Evolutionary conservation across 2,113 vertebrate genomes (phyloP).

Genomic region (Phodopus roborovskii): DNA sequence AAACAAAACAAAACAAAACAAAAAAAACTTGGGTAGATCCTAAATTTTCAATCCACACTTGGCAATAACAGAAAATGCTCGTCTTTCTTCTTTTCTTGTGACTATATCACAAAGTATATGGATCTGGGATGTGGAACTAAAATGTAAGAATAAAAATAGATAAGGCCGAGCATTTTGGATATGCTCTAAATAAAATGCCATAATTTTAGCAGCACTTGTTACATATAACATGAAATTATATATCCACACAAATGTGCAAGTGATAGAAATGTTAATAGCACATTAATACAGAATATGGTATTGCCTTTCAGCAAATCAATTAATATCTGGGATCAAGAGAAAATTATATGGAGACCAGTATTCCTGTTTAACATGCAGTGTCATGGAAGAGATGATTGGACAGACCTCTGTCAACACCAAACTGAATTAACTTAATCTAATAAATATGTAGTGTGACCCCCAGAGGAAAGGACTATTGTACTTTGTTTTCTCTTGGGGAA

Average conservation of each 20-base stretch:
- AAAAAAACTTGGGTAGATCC: neutral
- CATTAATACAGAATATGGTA: neutral
- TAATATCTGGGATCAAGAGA: neutral
- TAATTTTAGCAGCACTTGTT: neutral
- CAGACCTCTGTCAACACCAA: neutral
- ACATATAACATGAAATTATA: neutral
- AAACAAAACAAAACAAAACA: neutral
- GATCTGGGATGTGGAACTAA: neutral
- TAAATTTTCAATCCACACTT: neutral
- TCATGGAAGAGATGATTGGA: neutral
- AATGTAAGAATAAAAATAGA: neutral
- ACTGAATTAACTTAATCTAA: constrained; percentile 18
- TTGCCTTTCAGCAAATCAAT: neutral
- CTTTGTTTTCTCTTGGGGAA: neutral
- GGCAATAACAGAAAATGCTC: neutral
- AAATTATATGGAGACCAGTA: neutral
- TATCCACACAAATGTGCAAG: neutral
- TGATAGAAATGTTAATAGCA: neutral
- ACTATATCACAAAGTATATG: neutral
- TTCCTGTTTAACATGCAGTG: neutral
- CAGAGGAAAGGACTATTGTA: neutral
- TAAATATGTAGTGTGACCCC: neutral
- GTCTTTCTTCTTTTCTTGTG: neutral
- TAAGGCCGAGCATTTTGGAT: neutral
- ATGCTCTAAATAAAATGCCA: neutral